Conservation (phyloP, 2,113 vertebrate species). For the Ammodytes marinus region DNA sequence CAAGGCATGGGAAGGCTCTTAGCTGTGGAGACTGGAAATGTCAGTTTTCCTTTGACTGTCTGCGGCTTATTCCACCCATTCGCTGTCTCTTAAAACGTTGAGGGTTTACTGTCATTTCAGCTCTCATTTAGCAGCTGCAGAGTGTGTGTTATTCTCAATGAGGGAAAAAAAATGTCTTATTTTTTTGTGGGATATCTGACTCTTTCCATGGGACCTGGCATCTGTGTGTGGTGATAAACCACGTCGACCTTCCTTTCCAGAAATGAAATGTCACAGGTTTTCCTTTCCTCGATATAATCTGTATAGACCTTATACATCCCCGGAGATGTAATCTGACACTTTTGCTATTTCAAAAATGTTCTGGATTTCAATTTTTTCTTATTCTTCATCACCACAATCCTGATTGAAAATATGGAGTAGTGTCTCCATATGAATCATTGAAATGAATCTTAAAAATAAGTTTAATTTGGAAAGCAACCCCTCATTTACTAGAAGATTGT, state of each 20-base stretch:
- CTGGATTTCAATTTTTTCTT: neutral
- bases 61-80: neutral
- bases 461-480: slow-evolving; percentile 35
- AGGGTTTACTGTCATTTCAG: neutral
- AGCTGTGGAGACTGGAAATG: slow-evolving; percentile 55
- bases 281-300: neutral
- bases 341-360: neutral
- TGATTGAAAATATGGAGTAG: neutral
- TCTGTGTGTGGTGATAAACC: neutral
- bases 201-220: neutral
- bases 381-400: neutral
- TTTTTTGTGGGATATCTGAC: neutral
- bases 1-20: slow-evolving; percentile 49
- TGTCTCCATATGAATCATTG: neutral
- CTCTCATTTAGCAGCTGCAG: neutral
- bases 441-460: slow-evolving; percentile 17
- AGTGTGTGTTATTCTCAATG: neutral
- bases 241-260: no score
- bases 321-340: neutral
- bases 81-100: neutral
- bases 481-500: slow-evolving; percentile 45
- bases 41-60: slow-evolving; percentile 60
- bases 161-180: neutral
- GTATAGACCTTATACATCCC: neutral
- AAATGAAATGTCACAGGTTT: slow-evolving; percentile 8